Evolutionary conservation across 92 coral and sea anemone genomes (phyloP).

Genomic region (Parazoanthus swiftii): DNA sequence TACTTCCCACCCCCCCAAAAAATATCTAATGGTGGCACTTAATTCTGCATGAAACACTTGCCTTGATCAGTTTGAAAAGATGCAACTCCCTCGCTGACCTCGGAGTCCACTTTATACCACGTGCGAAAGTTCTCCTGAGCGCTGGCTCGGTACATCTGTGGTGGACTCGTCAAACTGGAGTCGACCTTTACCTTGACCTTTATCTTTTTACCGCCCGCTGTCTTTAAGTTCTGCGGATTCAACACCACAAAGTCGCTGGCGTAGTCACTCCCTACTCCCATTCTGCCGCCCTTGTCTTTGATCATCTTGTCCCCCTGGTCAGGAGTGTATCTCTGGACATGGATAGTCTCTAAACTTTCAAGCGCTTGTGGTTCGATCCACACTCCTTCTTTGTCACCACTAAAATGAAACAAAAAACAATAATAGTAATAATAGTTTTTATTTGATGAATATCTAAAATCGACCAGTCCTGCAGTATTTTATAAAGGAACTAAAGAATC

Average conservation of each 20-base stretch:
- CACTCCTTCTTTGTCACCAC: slow-evolving; percentile 70
- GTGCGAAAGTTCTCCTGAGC: slow-evolving; percentile 64
- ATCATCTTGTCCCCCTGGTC: slow-evolving; percentile 82
- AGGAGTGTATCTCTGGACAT: slow-evolving; percentile 69
- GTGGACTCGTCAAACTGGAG: slow-evolving; percentile 60
- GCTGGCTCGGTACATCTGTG: slow-evolving; percentile 76
- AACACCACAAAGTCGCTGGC: slow-evolving; percentile 84
- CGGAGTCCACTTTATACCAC: slow-evolving; percentile 81
- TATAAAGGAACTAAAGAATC: no score
- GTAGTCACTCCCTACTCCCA: slow-evolving; percentile 89
- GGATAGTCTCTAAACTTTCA: slow-evolving; percentile 58
- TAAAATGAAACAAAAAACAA: not conserved
- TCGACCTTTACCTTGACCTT: slow-evolving; percentile 72
- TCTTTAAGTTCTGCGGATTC: slow-evolving; percentile 78
- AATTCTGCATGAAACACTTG: not conserved
- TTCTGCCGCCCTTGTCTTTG: slow-evolving; percentile 72
- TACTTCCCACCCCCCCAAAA: no score
- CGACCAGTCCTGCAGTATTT: no score
- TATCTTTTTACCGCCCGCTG: slow-evolving; percentile 61
- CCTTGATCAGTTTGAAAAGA: slow-evolving; percentile 72
- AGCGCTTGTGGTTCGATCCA: slow-evolving; percentile 70
- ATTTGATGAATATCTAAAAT: no score
- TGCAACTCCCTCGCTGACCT: slow-evolving; percentile 61
- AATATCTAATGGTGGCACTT: no score
- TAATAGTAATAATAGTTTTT: no score